Evolutionary conservation across 2,888 invertebrate species (phyloP), one percentile per base, ranked within the genome.

Genomic region (Sarcophaga caerulescens): DNA sequence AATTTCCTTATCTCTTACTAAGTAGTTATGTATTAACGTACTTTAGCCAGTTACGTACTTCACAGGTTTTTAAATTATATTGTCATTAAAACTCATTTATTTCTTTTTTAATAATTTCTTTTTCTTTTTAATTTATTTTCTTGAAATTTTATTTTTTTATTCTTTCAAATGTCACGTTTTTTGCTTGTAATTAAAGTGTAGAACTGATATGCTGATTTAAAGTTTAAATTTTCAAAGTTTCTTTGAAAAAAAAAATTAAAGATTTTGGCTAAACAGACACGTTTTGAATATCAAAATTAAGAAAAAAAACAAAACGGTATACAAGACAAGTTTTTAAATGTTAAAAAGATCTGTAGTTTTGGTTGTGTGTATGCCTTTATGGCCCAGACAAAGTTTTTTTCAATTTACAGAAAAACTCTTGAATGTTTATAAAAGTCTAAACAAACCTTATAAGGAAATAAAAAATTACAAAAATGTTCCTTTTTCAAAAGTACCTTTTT

Each of bases 271-370:
- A 14, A 23, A 52, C 35, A 74, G 63, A 78, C 78, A 79, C 83
- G 83, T 83, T 83, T 78, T 57, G 35, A 62, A 83, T 79, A 74
- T 78, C n/a, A 69, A 69, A 69, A 78, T 59, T 52, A 57, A 12
- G 11, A 8, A 63, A 70, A 21, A 59, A 19, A n/a, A 44, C 12
- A 47, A 52, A 17, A 52, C 14, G 2, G 2, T 8, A 35, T 35
- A 35, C 35, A 35, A 73, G n/a, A 35, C 35, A 66, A 77, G n/a
- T 47, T 63, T 45, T 21, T 35, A 60, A 73, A 60, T 12, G 5
- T 35, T 35, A 35, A 35, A 8, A 35, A 35, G 3, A 5, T 35
- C 8, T 8, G 2, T 10, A 35, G 8, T 10, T 35, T 35, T 35
- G 17, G 52, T 52, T 52, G 4, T 17, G 52, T 52, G 47, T 14